Conservation (phyloP, 2,888 invertebrate genomes). For the Stictocephala bisonia region DNA sequence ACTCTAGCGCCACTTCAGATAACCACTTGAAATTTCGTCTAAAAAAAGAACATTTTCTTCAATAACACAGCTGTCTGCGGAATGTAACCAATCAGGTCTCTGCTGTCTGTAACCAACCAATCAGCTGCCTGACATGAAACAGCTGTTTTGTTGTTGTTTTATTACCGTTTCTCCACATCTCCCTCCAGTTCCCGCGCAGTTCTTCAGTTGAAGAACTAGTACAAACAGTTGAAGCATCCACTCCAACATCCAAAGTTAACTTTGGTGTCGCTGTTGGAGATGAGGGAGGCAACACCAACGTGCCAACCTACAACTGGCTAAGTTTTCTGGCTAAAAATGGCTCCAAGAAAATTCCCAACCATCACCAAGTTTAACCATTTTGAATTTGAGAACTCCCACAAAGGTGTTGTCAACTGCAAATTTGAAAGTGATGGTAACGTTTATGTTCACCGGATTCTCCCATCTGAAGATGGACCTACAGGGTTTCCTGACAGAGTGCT, state of each 20-base stretch:
- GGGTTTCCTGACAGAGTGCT: constrained; percentile 25
- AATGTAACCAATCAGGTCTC: constrained; percentile 8
- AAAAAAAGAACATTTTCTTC: neutral
- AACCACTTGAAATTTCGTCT: constrained; percentile 2
- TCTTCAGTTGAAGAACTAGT: too few relatives aligned
- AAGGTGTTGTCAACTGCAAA: constrained; percentile 10
- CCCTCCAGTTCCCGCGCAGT: too few relatives aligned
- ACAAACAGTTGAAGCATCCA: too few relatives aligned
- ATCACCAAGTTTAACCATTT: too few relatives aligned
- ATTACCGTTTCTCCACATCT: too few relatives aligned
- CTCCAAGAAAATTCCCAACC: constrained; percentile 20
- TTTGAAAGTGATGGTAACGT: constrained; percentile 22
- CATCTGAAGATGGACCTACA: constrained; percentile 2
- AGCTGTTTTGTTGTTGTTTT: neutral
- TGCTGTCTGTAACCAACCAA: neutral
- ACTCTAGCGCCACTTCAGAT: constrained; percentile 20
- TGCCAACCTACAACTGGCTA: neutral
- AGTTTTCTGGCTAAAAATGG: neutral
- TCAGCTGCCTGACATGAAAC: neutral
- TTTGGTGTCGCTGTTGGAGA: neutral
- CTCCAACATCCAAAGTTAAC: too few relatives aligned
- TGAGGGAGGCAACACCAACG: neutral
- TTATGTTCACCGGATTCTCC: constrained; percentile 11
- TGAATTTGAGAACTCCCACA: constrained; percentile 14
- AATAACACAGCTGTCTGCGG: constrained; percentile 16